Evolutionary conservation across 2,113 vertebrate genomes (phyloP), one percentile per base, ranked within the genome.

Genomic region (Chinchilla lanigera): DNA sequence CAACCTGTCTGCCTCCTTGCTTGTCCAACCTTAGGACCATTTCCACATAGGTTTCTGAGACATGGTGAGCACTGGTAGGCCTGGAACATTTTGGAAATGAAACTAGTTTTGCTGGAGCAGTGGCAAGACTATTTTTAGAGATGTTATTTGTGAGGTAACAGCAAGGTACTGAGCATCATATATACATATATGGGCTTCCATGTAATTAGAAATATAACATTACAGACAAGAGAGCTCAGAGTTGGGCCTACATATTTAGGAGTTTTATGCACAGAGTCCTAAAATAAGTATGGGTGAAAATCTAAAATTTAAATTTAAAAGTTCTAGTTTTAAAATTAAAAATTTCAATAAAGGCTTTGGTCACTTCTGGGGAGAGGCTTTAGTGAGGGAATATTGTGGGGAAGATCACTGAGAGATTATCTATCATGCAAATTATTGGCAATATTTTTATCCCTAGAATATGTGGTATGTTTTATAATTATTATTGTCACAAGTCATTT

Each of bases 1-100:
- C 95, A 80, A 83, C 4, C 47, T 60, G 30, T 91, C 73, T 77
- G 50, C 24, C 88, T 95, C 84, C 20, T 90, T 50, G 58, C 65
- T 65, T 58, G 10, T 65, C 65, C 71, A 94, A 71, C 16, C 47
- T 95, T 86, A 86, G 54, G 35, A 89, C 38, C 38, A 78, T 54
- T 88, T 81, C 5, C 26, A 67, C n/a, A 69, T 71, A 67, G 83
- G 24, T 54, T 95, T 92, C 50, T 61, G 41, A 50, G 60, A 83
- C 14, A 89, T 22, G 78, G 86, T 86, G 65, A 65, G 11, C 14
- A 44, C 22, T 94, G 63, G n/a, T 54, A 71, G 65, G 78, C 83
- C 54, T 95, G 67, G 26, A 89, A 73, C 17, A 52, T 84, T 97
- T 89, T 65, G 54, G 94, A 93, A 91, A 95, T 65, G 47, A 93